Conservation (phyloP, 2,797 vertebrate genomes). For the Gallirallus australis region DNA sequence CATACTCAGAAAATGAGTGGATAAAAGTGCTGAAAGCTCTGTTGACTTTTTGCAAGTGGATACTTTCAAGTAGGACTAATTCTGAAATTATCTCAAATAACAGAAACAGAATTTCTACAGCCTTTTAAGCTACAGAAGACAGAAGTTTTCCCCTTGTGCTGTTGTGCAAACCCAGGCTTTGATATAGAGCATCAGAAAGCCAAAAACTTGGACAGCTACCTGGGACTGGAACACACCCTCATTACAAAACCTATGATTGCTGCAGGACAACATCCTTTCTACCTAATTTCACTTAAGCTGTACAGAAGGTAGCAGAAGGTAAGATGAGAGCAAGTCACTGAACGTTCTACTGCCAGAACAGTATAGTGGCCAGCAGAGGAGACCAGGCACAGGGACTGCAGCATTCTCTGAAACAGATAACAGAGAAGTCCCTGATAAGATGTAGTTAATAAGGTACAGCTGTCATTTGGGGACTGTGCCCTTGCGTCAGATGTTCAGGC, state of each 20-base stretch:
- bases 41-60: not conserved
- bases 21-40: not conserved
- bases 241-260: not conserved
- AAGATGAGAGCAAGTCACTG: not conserved
- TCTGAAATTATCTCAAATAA: not conserved
- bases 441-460: not conserved
- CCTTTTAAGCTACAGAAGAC: not conserved
- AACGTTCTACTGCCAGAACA: not conserved
- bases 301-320: not conserved
- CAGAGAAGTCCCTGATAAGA: not conserved
- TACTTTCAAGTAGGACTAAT: not conserved
- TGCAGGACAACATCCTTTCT: not conserved
- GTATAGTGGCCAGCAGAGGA: not conserved
- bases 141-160: not conserved
- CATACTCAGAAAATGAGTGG: not conserved
- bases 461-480: not conserved
- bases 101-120: not conserved
- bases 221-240: not conserved
- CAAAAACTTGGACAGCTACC: not conserved
- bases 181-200: not conserved
- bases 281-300: not conserved
- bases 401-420: not conserved
- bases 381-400: not conserved
- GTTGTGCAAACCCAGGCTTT: not conserved
- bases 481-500: slow-evolving; percentile 57